phyloP scores from a whole-genome alignment of 2,888 invertebrate species.

The Machimus rusticus region DNA sequence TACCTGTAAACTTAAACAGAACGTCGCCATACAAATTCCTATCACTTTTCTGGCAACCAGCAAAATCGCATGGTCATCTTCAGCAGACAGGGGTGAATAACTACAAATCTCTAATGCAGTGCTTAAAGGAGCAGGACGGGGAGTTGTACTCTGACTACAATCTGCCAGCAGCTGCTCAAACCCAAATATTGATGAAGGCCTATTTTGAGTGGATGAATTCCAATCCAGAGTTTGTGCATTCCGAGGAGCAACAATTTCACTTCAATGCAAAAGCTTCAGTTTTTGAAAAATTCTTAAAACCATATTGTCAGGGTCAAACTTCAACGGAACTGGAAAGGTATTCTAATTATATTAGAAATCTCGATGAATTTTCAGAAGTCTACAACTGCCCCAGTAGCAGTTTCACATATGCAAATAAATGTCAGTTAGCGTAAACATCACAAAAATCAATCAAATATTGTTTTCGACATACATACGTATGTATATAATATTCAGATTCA shows the following conservation, averaged over 20 bases:
- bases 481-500: not conserved
- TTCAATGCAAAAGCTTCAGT: not conserved
- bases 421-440: not conserved
- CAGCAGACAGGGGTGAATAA: not conserved
- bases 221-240: not conserved
- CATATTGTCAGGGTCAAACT: not conserved
- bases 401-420: not conserved
- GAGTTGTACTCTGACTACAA: not conserved
- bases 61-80: not conserved
- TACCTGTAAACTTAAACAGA: not conserved
- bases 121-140: not conserved
- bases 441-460: not conserved
- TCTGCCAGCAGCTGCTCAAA: not conserved
- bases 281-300: not conserved
- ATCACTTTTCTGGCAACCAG: not conserved
- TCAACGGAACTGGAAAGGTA: not conserved
- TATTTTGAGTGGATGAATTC: not conserved
- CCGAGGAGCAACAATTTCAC: not conserved
- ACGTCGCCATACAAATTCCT: not conserved
- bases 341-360: not conserved
- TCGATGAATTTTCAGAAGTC: not conserved
- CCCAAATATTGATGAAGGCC: not conserved
- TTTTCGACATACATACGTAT: not conserved
- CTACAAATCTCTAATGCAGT: not conserved
- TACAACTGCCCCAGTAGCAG: not conserved